phyloP scores from a whole-genome alignment of 1,140 invertebrate genomes.

The Eufriesea mexicana region DNA sequence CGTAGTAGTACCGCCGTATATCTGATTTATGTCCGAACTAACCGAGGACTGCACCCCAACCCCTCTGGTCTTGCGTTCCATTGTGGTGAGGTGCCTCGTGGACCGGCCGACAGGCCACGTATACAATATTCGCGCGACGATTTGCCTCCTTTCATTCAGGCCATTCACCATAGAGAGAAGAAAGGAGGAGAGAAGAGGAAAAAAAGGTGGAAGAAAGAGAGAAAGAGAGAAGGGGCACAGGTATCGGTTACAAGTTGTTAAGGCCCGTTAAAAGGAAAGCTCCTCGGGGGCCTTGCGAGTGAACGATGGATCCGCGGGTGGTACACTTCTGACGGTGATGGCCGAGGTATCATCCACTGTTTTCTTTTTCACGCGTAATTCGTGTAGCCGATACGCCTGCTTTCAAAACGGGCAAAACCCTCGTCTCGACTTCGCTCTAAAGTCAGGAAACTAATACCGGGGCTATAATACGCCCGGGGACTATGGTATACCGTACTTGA shows the following conservation, averaged over 20 bases:
- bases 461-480: slow-evolving; percentile 24
- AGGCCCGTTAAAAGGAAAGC: slow-evolving; percentile 64
- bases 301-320: slow-evolving; percentile 36
- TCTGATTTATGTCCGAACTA: slow-evolving; percentile 53
- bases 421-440: background rate
- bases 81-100: slow-evolving; percentile 40
- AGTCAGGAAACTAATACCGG: slow-evolving; percentile 45
- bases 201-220: background rate
- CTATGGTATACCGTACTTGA: slow-evolving; percentile 7
- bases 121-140: slow-evolving; percentile 57
- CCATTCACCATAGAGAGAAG: slow-evolving; percentile 12
- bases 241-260: slow-evolving; percentile 73
- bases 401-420: slow-evolving; percentile 1
- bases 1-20: slow-evolving; percentile 18
- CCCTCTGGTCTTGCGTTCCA: slow-evolving; percentile 30
- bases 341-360: slow-evolving; percentile 32
- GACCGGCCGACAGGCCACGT: slow-evolving; percentile 14
- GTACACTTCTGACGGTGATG: slow-evolving; percentile 5
- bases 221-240: slow-evolving; percentile 27
- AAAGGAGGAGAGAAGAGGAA: background rate
- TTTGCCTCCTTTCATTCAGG: slow-evolving; percentile 51
- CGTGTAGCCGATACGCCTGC: slow-evolving; percentile 22
- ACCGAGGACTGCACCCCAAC: slow-evolving; percentile 24
- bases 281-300: slow-evolving; percentile 9
- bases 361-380: slow-evolving; percentile 53